phyloP scores from a whole-genome alignment of 2,888 invertebrate genomes.

The Phanerotoma sp. region DNA sequence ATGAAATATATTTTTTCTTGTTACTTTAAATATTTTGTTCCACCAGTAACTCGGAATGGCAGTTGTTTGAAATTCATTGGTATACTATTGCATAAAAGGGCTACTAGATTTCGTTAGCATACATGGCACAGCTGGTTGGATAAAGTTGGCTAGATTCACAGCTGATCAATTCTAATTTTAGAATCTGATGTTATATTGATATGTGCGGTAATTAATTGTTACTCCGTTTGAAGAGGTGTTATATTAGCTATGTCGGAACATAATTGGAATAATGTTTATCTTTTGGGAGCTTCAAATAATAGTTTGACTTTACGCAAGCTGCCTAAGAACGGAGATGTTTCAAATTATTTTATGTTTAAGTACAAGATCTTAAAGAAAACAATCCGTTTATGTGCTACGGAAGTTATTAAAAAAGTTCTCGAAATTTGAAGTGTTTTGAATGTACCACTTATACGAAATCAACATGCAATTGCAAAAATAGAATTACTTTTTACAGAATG shows the following conservation, averaged over 20 bases:
- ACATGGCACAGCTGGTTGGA: neutral
- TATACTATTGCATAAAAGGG: neutral
- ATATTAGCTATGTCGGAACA: constrained; percentile 1
- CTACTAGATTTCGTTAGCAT: neutral
- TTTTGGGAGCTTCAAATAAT: neutral
- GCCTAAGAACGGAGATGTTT: neutral
- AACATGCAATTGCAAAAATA: neutral
- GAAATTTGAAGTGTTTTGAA: neutral
- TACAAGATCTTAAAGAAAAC: neutral
- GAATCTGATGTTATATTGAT: neutral
- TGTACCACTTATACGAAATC: neutral
- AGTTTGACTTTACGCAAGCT: neutral
- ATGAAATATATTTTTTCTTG: neutral
- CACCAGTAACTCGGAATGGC: neutral
- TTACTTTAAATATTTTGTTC: neutral
- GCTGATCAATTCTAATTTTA: neutral
- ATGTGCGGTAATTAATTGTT: neutral
- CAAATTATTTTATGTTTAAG: neutral
- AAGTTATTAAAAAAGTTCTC: neutral
- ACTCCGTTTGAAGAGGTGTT: neutral
- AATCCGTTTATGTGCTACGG: neutral
- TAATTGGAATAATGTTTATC: neutral
- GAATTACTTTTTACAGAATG: neutral
- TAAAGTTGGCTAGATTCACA: constrained; percentile 1
- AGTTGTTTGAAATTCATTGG: neutral